Conservation (phyloP, 2,888 invertebrate species). For the Andrena dorsata region DNA sequence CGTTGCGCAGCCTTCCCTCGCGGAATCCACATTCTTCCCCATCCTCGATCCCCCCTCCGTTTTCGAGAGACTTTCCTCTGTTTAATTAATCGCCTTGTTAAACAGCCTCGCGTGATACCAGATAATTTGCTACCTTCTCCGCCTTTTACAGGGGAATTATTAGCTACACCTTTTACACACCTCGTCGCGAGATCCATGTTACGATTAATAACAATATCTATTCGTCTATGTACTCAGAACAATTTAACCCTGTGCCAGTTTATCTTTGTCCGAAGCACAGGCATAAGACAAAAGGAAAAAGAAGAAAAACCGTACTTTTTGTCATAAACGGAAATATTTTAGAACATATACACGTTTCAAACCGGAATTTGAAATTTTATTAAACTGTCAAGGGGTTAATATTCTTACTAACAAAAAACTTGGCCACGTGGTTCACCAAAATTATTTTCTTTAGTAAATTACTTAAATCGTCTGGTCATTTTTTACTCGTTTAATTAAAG, state of each 20-base stretch:
- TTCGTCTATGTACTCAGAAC: not conserved
- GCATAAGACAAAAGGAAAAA: no score
- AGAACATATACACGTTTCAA: no score
- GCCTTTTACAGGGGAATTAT: not conserved
- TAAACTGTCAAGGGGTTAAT: no score
- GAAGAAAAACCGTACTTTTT: no score
- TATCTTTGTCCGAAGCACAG: no score
- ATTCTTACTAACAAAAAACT: no score
- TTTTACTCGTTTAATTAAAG: no score
- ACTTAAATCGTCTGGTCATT: no score
- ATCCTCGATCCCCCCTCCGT: not conserved
- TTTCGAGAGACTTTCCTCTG: not conserved
- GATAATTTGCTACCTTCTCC: not conserved
- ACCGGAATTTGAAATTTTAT: no score
- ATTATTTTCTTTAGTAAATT: no score
- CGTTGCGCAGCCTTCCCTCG: not conserved
- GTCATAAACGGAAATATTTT: no score
- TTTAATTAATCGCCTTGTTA: slow-evolving; percentile 9
- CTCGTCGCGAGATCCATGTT: not conserved
- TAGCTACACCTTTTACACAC: not conserved
- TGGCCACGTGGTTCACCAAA: no score
- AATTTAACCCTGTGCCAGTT: not conserved
- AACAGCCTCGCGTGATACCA: not conserved
- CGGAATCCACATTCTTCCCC: slow-evolving; percentile 7
- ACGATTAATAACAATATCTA: not conserved